phyloP scores from a whole-genome alignment of 2,888 invertebrate species.

The Iphiclides podalirius region DNA sequence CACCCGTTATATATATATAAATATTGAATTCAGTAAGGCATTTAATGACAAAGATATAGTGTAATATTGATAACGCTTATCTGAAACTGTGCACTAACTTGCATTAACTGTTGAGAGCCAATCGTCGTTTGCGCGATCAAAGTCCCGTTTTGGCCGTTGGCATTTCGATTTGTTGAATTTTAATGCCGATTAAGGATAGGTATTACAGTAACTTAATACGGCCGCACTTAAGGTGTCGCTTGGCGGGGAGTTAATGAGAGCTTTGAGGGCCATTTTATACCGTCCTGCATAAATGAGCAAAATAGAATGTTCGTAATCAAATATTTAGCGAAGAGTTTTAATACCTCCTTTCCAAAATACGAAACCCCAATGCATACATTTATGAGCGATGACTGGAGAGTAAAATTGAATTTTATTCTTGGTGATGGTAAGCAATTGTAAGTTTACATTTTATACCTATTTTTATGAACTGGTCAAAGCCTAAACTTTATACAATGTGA shows the following conservation, averaged over 20 bases:
- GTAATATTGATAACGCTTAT: slow-evolving; percentile 7
- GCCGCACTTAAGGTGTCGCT: background rate
- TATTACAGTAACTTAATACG: background rate
- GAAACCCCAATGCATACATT: no score
- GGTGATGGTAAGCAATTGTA: no score
- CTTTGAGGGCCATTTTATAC: no score
- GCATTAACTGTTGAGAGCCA: background rate
- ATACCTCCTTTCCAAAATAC: no score
- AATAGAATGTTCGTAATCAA: background rate
- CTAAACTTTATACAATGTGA: no score
- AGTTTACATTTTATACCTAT: no score
- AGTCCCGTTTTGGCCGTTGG: background rate
- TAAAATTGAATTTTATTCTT: no score
- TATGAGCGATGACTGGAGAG: no score
- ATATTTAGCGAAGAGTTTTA: no score
- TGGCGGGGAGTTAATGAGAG: background rate
- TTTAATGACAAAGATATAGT: slow-evolving; percentile 8
- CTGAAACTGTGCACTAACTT: slow-evolving; percentile 1
- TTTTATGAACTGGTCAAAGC: no score
- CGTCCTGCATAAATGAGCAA: background rate
- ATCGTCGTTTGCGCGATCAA: slow-evolving; percentile 2
- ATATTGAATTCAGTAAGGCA: no score
- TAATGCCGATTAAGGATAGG: background rate
- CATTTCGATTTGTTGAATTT: slow-evolving; percentile 6
- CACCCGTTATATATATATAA: no score